Evolutionary conservation across 2,113 vertebrate species (phyloP), one percentile per base, ranked within the genome.

Genomic region (Rhipidura dahli): DNA sequence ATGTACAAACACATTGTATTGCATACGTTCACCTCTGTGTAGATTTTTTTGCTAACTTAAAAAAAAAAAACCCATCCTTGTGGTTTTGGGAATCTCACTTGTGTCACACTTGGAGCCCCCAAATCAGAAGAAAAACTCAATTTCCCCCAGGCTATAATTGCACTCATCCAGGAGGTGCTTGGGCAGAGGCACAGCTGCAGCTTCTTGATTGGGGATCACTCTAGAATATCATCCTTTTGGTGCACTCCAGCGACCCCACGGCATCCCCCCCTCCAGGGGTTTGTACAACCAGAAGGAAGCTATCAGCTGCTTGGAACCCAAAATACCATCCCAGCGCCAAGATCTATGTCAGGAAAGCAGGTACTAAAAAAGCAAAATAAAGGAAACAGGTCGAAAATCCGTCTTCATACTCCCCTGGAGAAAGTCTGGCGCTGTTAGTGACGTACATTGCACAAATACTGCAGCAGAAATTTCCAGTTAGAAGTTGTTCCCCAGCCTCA

Each of bases 1-100:
- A 14, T 0, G 0, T 10, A 20, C 22, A 22, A 50, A 26, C 39
- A 14, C n/a, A 2, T 13, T 31, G 7, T 10, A 2, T 10, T 45
- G 47, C 63, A 21, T 1, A 1, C 7, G 7, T 24, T 60, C 27
- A 10, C 56, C 15, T 39, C 22, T 27, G 9, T 7, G 21, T 30
- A 26, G 33, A 10, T 18, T 18, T 80, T 66, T 72, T 21, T 3
- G 0, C 13, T 21, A 10, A 18, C 59, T 45, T n/a, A 3, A 21
- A n/a, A 47, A 63, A 28, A 65, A 13, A 37, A 47, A 63, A 28
- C 61, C 11, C n/a, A 12, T 9, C 26, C 22, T 23, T 45, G 3
- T 42, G 42, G 8, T 59, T 75, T 37, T 0, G 8, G 30, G 27
- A 27, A n/a, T 64, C 19, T 37, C 19, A 13, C 26, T n/a, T 49